phyloP scores from a whole-genome alignment of 2,888 invertebrate genomes.

The Rhagium mordax region DNA sequence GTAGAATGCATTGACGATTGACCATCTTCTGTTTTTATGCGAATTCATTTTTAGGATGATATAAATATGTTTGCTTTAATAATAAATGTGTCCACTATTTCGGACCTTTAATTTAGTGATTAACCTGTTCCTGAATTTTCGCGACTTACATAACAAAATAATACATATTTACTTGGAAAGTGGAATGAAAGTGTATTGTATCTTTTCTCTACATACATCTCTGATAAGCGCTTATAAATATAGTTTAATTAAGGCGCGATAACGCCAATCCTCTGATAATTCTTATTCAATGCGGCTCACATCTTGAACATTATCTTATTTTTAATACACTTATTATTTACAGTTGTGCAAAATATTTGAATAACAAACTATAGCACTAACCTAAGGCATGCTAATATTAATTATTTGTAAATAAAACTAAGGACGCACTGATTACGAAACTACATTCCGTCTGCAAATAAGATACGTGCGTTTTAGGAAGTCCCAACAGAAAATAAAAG shows the following conservation, averaged over 20 bases:
- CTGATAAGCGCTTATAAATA: conserved; percentile 35
- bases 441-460: background rate
- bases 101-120: too few relatives aligned
- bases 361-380: conserved; percentile 41
- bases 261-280: conserved; percentile 15
- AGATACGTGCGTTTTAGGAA: background rate
- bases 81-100: too few relatives aligned
- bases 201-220: background rate
- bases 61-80: too few relatives aligned
- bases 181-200: background rate
- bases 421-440: background rate
- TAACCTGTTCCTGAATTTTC: too few relatives aligned
- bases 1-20: too few relatives aligned
- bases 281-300: conserved; percentile 31
- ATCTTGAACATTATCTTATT: conserved; percentile 34
- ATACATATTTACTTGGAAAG: background rate
- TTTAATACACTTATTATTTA: conserved; percentile 32
- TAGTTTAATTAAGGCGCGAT: conserved; percentile 33
- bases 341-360: conserved; percentile 21
- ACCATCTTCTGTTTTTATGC: too few relatives aligned
- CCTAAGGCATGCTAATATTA: conserved; percentile 43
- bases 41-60: too few relatives aligned
- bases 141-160: background rate
- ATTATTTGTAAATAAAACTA: conserved; percentile 33
- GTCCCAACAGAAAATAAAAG: too few relatives aligned